These are phyloP conservation scores for Dallia pectoralis DNA, from an alignment of 2,797 vertebrate species.

Conservation along the genomic window DNA sequence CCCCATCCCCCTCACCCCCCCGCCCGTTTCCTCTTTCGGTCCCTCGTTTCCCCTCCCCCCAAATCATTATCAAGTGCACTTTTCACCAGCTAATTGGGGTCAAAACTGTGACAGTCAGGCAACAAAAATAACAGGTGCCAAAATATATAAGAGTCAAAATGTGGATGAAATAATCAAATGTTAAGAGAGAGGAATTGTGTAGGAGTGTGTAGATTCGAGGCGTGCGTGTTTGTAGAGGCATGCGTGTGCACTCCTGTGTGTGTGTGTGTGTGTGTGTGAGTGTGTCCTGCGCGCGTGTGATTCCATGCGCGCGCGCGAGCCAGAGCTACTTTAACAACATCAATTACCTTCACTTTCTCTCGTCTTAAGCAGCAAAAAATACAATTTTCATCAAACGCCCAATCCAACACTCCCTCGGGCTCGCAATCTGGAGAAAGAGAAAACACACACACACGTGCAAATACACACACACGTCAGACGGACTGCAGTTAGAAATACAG, in stretches of 20 bases:
- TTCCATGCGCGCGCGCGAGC: not conserved
- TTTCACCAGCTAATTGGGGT: constrained; percentile 51
- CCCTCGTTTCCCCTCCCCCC: constrained; percentile 20
- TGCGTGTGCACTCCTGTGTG: not conserved
- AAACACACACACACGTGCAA: not conserved
- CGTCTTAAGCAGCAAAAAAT: constrained; percentile 89
- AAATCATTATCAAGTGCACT: constrained; percentile 37
- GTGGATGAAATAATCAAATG: too few species aligned
- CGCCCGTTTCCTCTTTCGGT: not conserved
- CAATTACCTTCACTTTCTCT: constrained; percentile 88
- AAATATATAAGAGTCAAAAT: not conserved
- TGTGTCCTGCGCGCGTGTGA: too few species aligned
- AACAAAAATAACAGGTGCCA: constrained; percentile 43
- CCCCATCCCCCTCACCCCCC: not conserved
- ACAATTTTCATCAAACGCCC: constrained; percentile 90
- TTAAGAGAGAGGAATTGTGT: not conserved
- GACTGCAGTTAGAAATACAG: not conserved
- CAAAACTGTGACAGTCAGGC: constrained; percentile 44
- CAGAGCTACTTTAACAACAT: not conserved
- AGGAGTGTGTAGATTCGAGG: not conserved
- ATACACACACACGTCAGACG: not conserved
- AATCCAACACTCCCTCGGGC: constrained; percentile 84
- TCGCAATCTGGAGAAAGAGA: constrained; percentile 77
- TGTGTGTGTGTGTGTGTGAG: not conserved
- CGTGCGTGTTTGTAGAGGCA: not conserved